Evolutionary conservation across 53 echinoderm and acorn worm genomes (phyloP), one percentile per base, ranked within the genome.

Genomic region (Antedon mediterranea): DNA sequence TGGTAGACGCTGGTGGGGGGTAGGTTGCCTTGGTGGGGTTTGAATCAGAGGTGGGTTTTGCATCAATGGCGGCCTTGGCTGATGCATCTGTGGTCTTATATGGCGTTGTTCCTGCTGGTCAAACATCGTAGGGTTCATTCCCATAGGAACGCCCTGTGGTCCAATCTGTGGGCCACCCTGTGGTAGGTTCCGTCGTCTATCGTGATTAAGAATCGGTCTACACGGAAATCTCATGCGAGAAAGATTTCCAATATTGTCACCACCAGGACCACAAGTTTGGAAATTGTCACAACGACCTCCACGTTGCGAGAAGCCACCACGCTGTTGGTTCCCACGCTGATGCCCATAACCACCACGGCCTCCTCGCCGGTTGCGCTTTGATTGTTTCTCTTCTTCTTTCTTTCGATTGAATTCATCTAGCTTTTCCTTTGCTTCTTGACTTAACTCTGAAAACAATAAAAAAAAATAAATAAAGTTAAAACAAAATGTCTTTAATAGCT

Each of bases 371-470:
- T 83, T 82, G 15, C 82, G 80, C 29, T 74, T 34, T 34, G 28
- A 15, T 30, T 81, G 76, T 41, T 74, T 84, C 41, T 82, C 75
- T 57, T 90, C 87, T 34, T 85, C 73, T 43, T 90, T 78, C 74
- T 82, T 79, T 7, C 87, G 84, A 20, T 88, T 87, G 78, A 71
- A 90, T 28, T 85, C 90, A 29, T 82, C 87, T 30, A 90, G 34
- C 32, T 81, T 85, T 43, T 82, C 84, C 77, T 90, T 78, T 29
- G 81, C 71, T 34, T 80, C 78, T 30, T 84, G 82, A 14, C 87
- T 87, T 34, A 90, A 73, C 71, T 84, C 90, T 90, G 75, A 30
- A 76, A 71, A 28, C 33, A 32, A 9, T 43, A 34, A 32, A 32
- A 32, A 57, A 7, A 30, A 80, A 43, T n/a, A n/a, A n/a, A n/a